Evolutionary conservation across 2,888 invertebrate species (phyloP), one percentile per base, ranked within the genome.

Genomic region (Amphiduros pacificus): DNA sequence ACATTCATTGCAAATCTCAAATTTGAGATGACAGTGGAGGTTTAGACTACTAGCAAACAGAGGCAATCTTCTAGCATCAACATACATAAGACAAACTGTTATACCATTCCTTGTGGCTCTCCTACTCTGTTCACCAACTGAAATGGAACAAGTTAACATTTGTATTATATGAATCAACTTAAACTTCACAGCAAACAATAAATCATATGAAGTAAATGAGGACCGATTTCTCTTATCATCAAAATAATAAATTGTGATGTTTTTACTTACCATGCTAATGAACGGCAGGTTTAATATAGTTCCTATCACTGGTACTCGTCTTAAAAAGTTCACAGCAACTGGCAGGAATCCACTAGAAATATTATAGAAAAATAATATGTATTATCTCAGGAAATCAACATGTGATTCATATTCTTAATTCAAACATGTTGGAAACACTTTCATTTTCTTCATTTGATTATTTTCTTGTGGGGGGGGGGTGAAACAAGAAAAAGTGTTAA

Each of bases 261-360:
- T 22, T 9, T 24, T 63, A 87, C 89, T 85, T 86, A 91, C 90
- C 84, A 90, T 89, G 85, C 92, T 89, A 71, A 98, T 90, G 62
- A 93, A 90, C 32, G 98, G 95, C 75, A 97, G 86, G 83, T 90
- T 93, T 51, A 98, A 87, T 55, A 99, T 75, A 9, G 90, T 90
- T 20, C 97, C 96, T 63, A 99, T 80, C 6, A 97, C 86, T 58
- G 99, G 98, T 65, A 99, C 90, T 83, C 95, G 88, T 77, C 96
- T 87, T 70, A 99, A 84, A 84, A 99, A 97, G 82, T 96, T 96
- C 44, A 99, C 88, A 41, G 93, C 96, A 6, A 95, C 94, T 24
- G 98, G 98, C 83, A 99, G 89, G 85, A 99, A 98, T 27, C 97
- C 97, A 84, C 98, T 97, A 87, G 63, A 88, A 86, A 31, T 17